Base-by-base conservation (phyloP, 1,140 invertebrate genomes). In the Drosophila sucinea region DNA sequence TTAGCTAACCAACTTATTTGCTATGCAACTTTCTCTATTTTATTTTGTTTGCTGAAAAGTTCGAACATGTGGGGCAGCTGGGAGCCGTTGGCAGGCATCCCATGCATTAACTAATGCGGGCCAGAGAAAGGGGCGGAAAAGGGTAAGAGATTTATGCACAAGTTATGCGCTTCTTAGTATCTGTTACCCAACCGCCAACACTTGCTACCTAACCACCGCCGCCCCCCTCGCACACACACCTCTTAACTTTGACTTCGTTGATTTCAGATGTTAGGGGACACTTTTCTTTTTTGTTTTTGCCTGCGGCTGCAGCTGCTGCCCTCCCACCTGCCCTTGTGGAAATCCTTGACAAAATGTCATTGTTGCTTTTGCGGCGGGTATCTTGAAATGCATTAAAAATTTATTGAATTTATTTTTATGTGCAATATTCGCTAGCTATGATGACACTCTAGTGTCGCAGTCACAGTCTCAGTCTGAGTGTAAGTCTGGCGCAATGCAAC, bases 391-490 rank as follows among this genome's bases (percentile, higher is more conserved):
- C 81, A 87, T 87, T 87, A 87, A 87, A 87, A 73, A 87, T 87
- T 67, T 89, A 87, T 87, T 73, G 84, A 83, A 87, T 87, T 83
- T 87, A 87, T 87, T 89, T 87, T 73, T 79, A 70, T 73, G 58
- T 65, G 67, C 51, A 5, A 23, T 63, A 33, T 38, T 23, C 44
- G 44, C 44, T 51, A 4, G 44, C 44, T 27, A 51, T 51, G 44
- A 51, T 38, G 35, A 38, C 35, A 38, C 35, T 38, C 11, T 10
- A 8, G 35, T 38, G 8, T 38, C 10, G 35, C 51, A 41, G 47
- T 60, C 7, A 23, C 33, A 35, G 23, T 10, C 35, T 27, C n/a
- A 38, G 60, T 17, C 38, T 65, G 38, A 65, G 47, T 55, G 68
- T 62, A 41, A 41, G 40, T 44, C 65, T 64, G 62, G n/a, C 79